These are phyloP conservation scores for Eptatretus burgeri DNA, from an alignment of 2,113 vertebrate species.

Conservation along the genomic window DNA sequence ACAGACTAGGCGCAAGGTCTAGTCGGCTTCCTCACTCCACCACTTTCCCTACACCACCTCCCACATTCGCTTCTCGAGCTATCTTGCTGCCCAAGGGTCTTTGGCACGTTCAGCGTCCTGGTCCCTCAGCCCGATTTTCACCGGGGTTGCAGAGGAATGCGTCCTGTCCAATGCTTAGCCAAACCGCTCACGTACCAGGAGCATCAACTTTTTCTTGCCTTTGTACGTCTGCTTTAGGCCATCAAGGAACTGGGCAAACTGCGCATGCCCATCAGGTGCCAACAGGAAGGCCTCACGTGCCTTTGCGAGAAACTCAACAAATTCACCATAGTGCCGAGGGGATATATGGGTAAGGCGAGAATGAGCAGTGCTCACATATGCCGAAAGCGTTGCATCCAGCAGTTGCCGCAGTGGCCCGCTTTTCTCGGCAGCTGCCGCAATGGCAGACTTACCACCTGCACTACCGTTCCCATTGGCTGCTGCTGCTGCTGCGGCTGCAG, in stretches of 20 bases:
- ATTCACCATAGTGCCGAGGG: conserved; percentile 20
- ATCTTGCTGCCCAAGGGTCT: too few relatives aligned
- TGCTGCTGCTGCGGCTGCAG: neutral
- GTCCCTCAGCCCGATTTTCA: neutral
- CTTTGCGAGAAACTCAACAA: conserved; percentile 21
- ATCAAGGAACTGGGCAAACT: conserved; percentile 20
- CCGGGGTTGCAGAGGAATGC: neutral
- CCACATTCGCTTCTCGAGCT: neutral
- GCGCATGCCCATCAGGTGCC: conserved; percentile 18
- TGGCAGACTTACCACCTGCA: conserved; percentile 13
- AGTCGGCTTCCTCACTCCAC: neutral
- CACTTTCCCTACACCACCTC: neutral
- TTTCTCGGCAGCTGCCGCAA: conserved; percentile 15
- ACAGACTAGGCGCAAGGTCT: neutral
- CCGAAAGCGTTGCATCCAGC: conserved; percentile 16
- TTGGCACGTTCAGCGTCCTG: neutral
- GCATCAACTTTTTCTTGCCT: conserved; percentile 24
- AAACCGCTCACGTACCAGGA: conserved; percentile 21
- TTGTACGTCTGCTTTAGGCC: conserved; percentile 24
- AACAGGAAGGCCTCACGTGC: conserved; percentile 21
- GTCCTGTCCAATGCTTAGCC: conserved; percentile 16
- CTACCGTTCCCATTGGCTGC: conserved; percentile 6
- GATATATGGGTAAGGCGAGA: conserved; percentile 23
- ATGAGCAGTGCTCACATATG: conserved; percentile 22
- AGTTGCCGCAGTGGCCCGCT: conserved; percentile 18